Conservation (phyloP, 2,888 invertebrate species). For the Stegana nigrithorax region DNA sequence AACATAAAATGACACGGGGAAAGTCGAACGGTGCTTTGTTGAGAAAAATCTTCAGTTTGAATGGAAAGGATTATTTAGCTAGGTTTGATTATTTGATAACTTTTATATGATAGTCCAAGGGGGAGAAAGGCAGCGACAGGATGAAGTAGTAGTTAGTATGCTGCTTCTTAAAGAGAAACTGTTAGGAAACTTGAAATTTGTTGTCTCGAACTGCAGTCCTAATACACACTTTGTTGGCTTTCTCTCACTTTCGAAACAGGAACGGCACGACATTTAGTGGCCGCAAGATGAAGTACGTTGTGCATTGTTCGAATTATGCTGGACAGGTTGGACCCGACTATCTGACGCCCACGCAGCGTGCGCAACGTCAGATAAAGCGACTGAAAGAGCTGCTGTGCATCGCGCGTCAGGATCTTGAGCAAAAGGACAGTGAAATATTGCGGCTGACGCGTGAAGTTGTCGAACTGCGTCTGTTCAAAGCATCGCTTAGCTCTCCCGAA, state of each 20-base stretch:
- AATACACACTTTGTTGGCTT: no score
- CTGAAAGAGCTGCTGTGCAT: conserved; percentile 79
- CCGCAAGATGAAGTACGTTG: conserved; percentile 81
- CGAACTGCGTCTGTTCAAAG: conserved; percentile 83
- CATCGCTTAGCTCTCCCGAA: conserved; percentile 82
- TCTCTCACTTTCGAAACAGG: conserved; percentile 54
- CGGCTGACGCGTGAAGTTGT: conserved; percentile 82
- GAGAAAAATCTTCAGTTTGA: no score
- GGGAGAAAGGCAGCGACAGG: no score
- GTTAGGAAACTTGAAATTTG: no score
- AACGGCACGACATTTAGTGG: conserved; percentile 80
- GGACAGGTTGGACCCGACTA: conserved; percentile 84
- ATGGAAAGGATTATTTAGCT: no score
- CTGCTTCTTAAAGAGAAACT: no score
- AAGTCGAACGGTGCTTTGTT: no score
- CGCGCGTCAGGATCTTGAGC: conserved; percentile 81
- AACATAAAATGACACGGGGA: no score
- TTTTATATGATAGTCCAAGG: no score
- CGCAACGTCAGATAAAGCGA: conserved; percentile 82
- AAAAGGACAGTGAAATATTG: conserved; percentile 83
- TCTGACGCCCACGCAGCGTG: conserved; percentile 88
- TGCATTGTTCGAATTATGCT: conserved; percentile 85
- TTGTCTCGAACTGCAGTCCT: no score
- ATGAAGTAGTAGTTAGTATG: no score
- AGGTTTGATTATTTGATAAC: no score